A percentile compares a stretch with the other conserved stretches of the same genome.
Evolutionary conservation across 2,797 vertebrate species (phyloP).

Genomic region (Adrianichthys oophorus): DNA sequence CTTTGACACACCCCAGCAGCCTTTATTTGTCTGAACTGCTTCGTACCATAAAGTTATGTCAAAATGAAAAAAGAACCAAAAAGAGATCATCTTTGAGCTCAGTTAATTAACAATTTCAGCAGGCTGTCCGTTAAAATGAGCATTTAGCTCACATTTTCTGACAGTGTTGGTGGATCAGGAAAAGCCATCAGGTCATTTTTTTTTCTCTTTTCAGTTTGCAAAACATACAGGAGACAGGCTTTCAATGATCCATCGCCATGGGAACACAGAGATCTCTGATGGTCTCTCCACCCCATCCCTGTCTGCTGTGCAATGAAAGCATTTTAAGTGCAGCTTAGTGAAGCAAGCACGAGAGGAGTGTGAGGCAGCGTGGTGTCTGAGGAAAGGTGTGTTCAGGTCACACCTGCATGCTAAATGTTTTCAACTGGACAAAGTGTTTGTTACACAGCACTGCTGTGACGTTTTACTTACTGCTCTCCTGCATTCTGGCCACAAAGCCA

Average conservation of each 20-base stretch:
- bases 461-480: conserved; percentile 98
- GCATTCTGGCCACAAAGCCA: conserved; percentile 99
- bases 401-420: background rate
- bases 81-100: too few species aligned
- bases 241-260: conserved; percentile 54
- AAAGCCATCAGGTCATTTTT: conserved; percentile 51
- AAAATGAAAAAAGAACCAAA: too few species aligned
- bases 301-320: conserved; percentile 28
- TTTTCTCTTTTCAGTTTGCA: conserved; percentile 40
- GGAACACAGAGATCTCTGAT: conserved; percentile 56
- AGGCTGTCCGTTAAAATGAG: too few species aligned
- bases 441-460: background rate
- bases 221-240: conserved; percentile 17
- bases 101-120: too few species aligned
- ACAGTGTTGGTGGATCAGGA: conserved; percentile 32
- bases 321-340: conserved; percentile 31
- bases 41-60: too few species aligned
- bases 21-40: too few species aligned
- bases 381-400: background rate
- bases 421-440: background rate
- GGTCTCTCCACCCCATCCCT: conserved; percentile 12
- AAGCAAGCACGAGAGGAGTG: conserved; percentile 25
- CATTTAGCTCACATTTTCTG: conserved; percentile 14
- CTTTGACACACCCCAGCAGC: too few species aligned
- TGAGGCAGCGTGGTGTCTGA: conserved; percentile 6